Evolutionary conservation across 2,888 invertebrate genomes (phyloP).

Genomic region (Baronia brevicornis): DNA sequence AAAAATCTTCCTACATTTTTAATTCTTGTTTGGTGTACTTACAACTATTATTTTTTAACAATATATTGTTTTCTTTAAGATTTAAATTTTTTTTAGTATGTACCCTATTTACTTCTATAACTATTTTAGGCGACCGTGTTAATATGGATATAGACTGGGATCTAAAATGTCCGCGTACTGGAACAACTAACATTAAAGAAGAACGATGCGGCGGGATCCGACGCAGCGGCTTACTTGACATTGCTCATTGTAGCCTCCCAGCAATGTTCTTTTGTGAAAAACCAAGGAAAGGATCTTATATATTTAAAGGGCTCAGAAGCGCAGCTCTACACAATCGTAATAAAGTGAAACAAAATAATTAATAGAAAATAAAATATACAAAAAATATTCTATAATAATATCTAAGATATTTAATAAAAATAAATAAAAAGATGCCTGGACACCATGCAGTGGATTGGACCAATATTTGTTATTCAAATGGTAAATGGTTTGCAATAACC

Average conservation of each 20-base stretch:
- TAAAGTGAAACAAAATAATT: neutral
- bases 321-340: constrained; percentile 5
- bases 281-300: constrained; percentile 21
- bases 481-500: too few relatives aligned
- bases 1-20: too few relatives aligned
- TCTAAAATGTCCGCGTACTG: constrained; percentile 24
- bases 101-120: neutral
- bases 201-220: constrained; percentile 36
- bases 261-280: constrained; percentile 45
- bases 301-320: constrained; percentile 9
- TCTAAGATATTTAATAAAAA: too few relatives aligned
- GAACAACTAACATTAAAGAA: constrained; percentile 13
- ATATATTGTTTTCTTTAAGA: constrained; percentile 1
- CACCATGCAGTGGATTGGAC: too few relatives aligned
- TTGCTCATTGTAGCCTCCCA: constrained; percentile 26
- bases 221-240: constrained; percentile 33
- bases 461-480: too few relatives aligned
- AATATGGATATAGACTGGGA: constrained; percentile 34
- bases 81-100: too few relatives aligned
- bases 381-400: too few relatives aligned
- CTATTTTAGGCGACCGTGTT: constrained; percentile 27
- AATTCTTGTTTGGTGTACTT: too few relatives aligned
- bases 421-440: too few relatives aligned
- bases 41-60: too few relatives aligned
- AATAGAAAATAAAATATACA: neutral